Base-by-base conservation (phyloP, 1,140 invertebrate species). In the Philopotamus ludificatus region DNA sequence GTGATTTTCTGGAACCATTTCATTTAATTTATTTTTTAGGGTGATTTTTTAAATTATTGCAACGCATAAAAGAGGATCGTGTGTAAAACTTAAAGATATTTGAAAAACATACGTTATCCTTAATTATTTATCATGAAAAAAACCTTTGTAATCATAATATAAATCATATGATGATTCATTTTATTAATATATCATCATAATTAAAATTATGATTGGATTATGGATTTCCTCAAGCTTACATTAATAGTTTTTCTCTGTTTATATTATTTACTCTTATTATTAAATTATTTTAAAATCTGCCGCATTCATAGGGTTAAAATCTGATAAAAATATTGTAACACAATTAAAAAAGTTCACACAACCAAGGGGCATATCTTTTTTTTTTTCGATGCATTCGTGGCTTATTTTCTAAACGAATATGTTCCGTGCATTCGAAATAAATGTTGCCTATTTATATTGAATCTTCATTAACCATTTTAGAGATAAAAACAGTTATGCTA, bases 271-370 rank as follows among this genome's bases (percentile, higher is more conserved):
- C 28, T 4, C 28, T 4, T 7, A 34, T 4, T 12, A 12, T 34
- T 34, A 7, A 4, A 12, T 34, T 34, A 12, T 4, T 7, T 34
- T 12, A 21, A 53, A 53, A 53, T 4, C 8, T n/a, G 3, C 15
- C 25, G 7, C 26, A 3, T n/a, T 20, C 15, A 42, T 42, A 15
- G 61, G 47, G 47, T 63, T 53, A 54, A 53, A 18, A 53, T 63
- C 26, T 42, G 49, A 53, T 54, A 34, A 53, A 63, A 41, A 23
- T 23, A 16, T 39, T 21, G n/a, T 15, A 53, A 20, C 49, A 63
- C 61, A 63, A 63, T 63, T 63, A 63, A 63, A 54, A 63, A 63
- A 63, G 61, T 63, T 63, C 61, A 63, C 61, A 44, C 49, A 63
- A 18, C 8, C 20, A 44, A 44, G 20, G 55, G 28, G 55, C n/a